A percentile compares a stretch with the other conserved stretches of the same genome.
phyloP scores from a whole-genome alignment of 2,888 invertebrate genomes.

The Cynaeus angustus region DNA sequence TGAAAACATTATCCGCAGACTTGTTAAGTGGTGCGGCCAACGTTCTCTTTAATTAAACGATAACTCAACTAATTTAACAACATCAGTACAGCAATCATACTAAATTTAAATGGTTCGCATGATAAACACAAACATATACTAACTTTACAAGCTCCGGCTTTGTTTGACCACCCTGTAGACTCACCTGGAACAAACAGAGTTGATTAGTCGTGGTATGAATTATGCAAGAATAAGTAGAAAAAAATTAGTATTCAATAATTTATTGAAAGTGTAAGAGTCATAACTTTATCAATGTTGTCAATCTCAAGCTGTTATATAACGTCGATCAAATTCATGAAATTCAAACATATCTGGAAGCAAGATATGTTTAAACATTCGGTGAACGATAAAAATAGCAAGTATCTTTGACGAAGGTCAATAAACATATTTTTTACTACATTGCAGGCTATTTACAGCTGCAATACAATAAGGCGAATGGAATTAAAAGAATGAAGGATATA shows the following conservation, averaged over 20 bases:
- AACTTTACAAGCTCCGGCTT: neutral
- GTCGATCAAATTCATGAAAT: slow-evolving; percentile 19
- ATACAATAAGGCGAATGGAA: slow-evolving; percentile 45
- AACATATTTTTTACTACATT: slow-evolving; percentile 50
- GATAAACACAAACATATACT: slow-evolving; percentile 10
- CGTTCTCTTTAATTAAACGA: slow-evolving; percentile 50
- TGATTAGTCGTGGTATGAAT: neutral
- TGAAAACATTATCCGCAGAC: slow-evolving; percentile 48
- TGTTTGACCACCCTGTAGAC: neutral
- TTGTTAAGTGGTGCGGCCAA: slow-evolving; percentile 48
- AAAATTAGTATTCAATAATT: too few species aligned
- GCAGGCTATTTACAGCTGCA: slow-evolving; percentile 44
- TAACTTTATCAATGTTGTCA: slow-evolving; percentile 1
- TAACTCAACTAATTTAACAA: slow-evolving; percentile 48
- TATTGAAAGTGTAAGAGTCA: slow-evolving; percentile 20
- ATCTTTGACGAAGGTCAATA: slow-evolving; percentile 49
- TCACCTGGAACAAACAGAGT: slow-evolving; percentile 16
- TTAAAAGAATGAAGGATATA: slow-evolving; percentile 45
- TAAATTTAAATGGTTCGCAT: slow-evolving; percentile 39
- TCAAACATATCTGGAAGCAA: slow-evolving; percentile 1
- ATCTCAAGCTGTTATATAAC: slow-evolving; percentile 5
- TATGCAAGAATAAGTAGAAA: neutral
- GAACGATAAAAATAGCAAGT: slow-evolving; percentile 44
- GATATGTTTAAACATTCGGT: slow-evolving; percentile 47
- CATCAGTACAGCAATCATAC: slow-evolving; percentile 37